Evolutionary conservation across 1,140 invertebrate genomes (phyloP), one percentile per base, ranked within the genome.

Genomic region (Chionoecetes opilio): DNA sequence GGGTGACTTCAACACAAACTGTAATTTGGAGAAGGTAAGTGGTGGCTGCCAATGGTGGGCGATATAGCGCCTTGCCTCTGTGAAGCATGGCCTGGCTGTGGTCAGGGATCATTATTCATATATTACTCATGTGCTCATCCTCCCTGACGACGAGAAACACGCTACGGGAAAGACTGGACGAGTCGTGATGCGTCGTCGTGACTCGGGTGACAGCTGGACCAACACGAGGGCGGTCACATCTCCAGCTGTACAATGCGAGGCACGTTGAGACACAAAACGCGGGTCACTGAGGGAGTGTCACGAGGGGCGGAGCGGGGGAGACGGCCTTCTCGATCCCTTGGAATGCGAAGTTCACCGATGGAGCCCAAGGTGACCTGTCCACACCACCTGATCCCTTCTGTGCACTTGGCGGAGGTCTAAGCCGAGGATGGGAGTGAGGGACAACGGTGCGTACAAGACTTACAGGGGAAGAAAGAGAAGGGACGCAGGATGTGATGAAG

Each of bases 31-130:
- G 63, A 75, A 26, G 63, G 2, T 75, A 75, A 75, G 63, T 75
- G 63, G 63, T 75, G 63, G 63, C 63, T 75, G 63, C 63, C 63
- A 75, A 26, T 75, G 63, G 63, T 75, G 63, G 63, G 63, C 63
- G 63, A 75, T 75, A 75, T 75, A 75, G 63, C 63, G 63, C 63
- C 63, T 75, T 75, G 63, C 63, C 63, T 75, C 63, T 75, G 63
- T 75, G 26, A 75, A 75, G 63, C 63, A 75, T 75, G 63, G n/a
- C 63, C 63, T 0, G 11, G 63, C 63, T 75, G 21, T 75, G 63
- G 21, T 26, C 63, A 75, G 63, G 63, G 63, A 75, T 75, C 63
- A 75, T 75, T 75, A 75, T 75, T 75, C 63, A 75, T 75, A 75
- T 75, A 75, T 75, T 75, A 75, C 63, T 75, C 26, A 75, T 75